These are phyloP conservation scores for Nibea coibor DNA, from an alignment of 2,113 vertebrate genomes.

Conservation along the genomic window DNA sequence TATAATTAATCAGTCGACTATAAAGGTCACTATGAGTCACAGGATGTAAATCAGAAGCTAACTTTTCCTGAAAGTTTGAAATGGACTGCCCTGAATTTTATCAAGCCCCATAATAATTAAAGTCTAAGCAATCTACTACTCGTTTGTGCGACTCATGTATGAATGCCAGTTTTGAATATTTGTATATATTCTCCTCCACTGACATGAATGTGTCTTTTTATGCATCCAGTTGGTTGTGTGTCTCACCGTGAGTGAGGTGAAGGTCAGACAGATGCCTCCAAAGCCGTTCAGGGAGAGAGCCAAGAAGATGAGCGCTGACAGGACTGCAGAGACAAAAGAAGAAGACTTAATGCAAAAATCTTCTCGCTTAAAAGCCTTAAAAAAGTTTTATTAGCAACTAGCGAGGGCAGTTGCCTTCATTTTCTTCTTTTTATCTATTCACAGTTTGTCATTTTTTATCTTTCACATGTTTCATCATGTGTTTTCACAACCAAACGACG, in stretches of 20 bases:
- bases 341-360: neutral
- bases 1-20: neutral
- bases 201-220: neutral
- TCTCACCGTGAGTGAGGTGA: slow-evolving; percentile 93
- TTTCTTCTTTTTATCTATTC: too few species aligned
- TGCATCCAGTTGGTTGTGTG: neutral
- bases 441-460: too few species aligned
- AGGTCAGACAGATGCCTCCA: slow-evolving; percentile 93
- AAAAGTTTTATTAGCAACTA: neutral
- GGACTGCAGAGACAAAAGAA: slow-evolving; percentile 72
- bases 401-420: too few species aligned
- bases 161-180: neutral
- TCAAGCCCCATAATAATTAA: neutral
- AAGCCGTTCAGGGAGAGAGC: slow-evolving; percentile 92
- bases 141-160: neutral
- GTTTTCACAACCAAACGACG: too few species aligned
- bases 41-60: neutral
- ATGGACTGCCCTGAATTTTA: neutral
- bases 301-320: slow-evolving; percentile 90
- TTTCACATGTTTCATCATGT: too few species aligned
- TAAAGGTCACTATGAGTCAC: neutral
- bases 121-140: neutral
- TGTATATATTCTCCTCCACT: neutral
- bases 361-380: neutral
- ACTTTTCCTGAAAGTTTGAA: neutral